Evolutionary conservation across 2,888 invertebrate genomes (phyloP), one percentile per base, ranked within the genome.

Genomic region (Adela reaumurella): DNA sequence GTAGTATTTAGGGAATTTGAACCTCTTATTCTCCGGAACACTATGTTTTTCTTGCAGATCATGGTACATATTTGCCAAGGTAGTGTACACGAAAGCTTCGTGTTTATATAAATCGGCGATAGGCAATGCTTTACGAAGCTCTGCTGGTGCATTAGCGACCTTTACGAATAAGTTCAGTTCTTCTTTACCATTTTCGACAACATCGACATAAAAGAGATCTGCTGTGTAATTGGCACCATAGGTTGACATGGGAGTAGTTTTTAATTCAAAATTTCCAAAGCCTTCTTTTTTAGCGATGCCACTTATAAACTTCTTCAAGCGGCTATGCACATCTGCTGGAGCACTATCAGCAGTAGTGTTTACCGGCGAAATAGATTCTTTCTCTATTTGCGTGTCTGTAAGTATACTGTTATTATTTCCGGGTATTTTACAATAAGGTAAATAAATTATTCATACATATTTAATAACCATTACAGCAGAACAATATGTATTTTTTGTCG

Each of bases 1-100:
- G 28, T 50, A 54, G 16, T 49, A 53, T 43, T 51, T 51, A 2
- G 51, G 50, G 29, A 50, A 48, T n/a, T 17, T 19, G 24, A 53
- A 51, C 46, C 50, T 47, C 3, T 52, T 49, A 17, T 50, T 35
- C 10, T n/a, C 16, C 1, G 52, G 49, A n/a, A 53, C 45, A 6
- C 43, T 43, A 17, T 49, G 17, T 48, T 46, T 46, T n/a, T 48
- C 49, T 43, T 54, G 53, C 10, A 53, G 43, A n/a, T 35, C 45
- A 5, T 19, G 24, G 20, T 35, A 49, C 10, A 17, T 20, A n/a
- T 45, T 18, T 11, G 28, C 35, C 17, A 49, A 16, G 1, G 29
- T 20, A 5, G 28, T 28, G 41, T 49, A 49, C 11, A 35, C 45
- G 19, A 28, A 45, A 5, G 4, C 17, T 41, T 49, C 48, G 2